Evolutionary conservation across 2,888 invertebrate species (phyloP).

Genomic region (Minunthozetes semirufus): DNA sequence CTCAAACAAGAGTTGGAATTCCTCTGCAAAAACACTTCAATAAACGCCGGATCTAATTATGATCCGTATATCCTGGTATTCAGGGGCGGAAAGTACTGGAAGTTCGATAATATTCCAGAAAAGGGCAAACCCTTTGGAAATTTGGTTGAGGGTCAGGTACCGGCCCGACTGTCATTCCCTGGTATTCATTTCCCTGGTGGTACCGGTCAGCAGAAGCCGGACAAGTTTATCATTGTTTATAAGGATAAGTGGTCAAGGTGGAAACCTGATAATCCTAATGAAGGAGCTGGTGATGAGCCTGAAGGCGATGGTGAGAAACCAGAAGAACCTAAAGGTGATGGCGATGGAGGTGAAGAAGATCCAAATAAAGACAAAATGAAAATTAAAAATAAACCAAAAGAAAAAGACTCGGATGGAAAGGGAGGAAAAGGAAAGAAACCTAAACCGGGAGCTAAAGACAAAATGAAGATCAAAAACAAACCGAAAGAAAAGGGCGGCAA

Average conservation of each 20-base stretch:
- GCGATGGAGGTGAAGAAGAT: no score
- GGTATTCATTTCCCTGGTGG: slow-evolving; percentile 23
- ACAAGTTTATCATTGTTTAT: slow-evolving; percentile 11
- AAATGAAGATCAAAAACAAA: no score
- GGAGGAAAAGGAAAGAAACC: not conserved
- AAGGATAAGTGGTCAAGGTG: slow-evolving; percentile 5
- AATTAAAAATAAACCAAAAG: not conserved
- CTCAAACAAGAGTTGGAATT: not conserved
- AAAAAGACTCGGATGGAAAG: not conserved
- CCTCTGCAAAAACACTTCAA: not conserved
- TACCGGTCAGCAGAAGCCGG: not conserved
- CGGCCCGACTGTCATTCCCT: not conserved
- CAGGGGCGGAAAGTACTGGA: slow-evolving; percentile 26
- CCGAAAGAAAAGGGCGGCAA: not conserved
- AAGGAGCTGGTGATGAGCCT: not conserved
- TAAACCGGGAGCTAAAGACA: no score
- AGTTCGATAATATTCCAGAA: slow-evolving; percentile 6
- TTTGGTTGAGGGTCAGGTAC: slow-evolving; percentile 2
- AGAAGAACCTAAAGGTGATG: not conserved
- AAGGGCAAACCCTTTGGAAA: not conserved
- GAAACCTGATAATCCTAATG: not conserved
- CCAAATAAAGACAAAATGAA: no score
- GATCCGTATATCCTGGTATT: not conserved
- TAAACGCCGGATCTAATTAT: slow-evolving; percentile 1
- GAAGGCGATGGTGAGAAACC: not conserved